Evolutionary conservation across 1,140 invertebrate genomes (phyloP).

Genomic region (Drosophila saltans): DNA sequence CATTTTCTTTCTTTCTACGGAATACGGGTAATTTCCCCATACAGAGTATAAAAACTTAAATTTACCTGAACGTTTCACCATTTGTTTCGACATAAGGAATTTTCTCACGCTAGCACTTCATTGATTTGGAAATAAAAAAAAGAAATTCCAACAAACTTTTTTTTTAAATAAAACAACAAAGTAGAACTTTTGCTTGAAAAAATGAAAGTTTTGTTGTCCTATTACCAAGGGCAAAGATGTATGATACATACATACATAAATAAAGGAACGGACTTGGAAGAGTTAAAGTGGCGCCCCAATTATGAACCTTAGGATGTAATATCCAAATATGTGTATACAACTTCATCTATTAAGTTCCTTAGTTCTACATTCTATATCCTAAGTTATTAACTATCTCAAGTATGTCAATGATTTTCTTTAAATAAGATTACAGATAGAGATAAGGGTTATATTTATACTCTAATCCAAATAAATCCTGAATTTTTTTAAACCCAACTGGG

Average conservation of each 20-base stretch:
- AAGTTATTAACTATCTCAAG: too few species aligned
- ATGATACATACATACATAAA: background rate
- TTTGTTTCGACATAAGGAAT: constrained; percentile 6
- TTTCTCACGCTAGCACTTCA: constrained; percentile 15
- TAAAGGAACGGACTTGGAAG: too few species aligned
- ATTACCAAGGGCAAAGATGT: constrained; percentile 8
- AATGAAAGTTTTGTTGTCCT: constrained; percentile 2
- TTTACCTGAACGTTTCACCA: background rate
- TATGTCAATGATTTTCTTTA: too few species aligned
- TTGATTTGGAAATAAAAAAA: constrained; percentile 23
- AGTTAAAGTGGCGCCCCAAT: background rate
- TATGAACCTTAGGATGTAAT: background rate
- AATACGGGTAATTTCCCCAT: background rate
- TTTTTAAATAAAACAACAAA: constrained; percentile 15
- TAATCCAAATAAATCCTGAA: too few species aligned
- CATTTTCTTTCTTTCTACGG: background rate
- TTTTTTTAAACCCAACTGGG: too few species aligned
- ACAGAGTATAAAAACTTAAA: background rate
- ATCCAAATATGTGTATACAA: background rate
- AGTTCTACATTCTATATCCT: too few species aligned
- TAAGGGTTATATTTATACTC: too few species aligned
- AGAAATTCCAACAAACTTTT: background rate
- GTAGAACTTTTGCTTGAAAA: background rate
- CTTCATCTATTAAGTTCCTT: too few species aligned
- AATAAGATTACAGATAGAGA: too few species aligned